These are phyloP conservation scores for Heliconius ismenius DNA, from an alignment of 2,888 invertebrate genomes.

Conservation along the genomic window DNA sequence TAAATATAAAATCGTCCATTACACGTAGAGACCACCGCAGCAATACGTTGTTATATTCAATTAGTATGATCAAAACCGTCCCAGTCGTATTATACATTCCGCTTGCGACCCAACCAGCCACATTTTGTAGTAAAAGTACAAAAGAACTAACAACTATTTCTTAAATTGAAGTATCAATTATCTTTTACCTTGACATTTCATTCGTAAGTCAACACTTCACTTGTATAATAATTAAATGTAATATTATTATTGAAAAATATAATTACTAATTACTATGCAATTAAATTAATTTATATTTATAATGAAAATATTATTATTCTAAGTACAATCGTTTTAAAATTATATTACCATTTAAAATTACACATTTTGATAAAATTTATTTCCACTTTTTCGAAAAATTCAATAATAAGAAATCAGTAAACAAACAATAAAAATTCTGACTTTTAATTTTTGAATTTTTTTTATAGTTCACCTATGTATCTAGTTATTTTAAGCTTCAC, in stretches of 20 bases:
- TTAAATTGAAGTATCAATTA: slow-evolving; percentile 22
- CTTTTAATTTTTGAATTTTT: too few relatives aligned
- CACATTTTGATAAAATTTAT: too few relatives aligned
- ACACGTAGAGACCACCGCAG: slow-evolving; percentile 5
- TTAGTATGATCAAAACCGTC: slow-evolving; percentile 35
- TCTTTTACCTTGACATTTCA: slow-evolving; percentile 19
- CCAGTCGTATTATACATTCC: slow-evolving; percentile 30
- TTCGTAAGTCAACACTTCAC: background rate
- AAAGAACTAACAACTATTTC: slow-evolving; percentile 6
- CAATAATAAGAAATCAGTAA: too few relatives aligned
- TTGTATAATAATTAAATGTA: background rate
- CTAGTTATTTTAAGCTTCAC: background rate
- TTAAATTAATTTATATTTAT: background rate
- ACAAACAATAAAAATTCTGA: too few relatives aligned
- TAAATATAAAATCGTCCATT: slow-evolving; percentile 21
- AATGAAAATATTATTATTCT: too few relatives aligned
- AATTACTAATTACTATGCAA: slow-evolving; percentile 2
- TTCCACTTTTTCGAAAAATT: too few relatives aligned
- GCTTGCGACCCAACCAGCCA: slow-evolving; percentile 17
- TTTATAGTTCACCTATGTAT: too few relatives aligned
- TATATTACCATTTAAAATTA: too few relatives aligned
- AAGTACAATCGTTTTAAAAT: too few relatives aligned
- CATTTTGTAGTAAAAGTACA: slow-evolving; percentile 14
- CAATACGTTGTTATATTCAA: slow-evolving; percentile 37
- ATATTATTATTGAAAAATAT: background rate